Evolutionary conservation across 2,113 vertebrate species (phyloP).

Genomic region (Bagarius yarrelli): DNA sequence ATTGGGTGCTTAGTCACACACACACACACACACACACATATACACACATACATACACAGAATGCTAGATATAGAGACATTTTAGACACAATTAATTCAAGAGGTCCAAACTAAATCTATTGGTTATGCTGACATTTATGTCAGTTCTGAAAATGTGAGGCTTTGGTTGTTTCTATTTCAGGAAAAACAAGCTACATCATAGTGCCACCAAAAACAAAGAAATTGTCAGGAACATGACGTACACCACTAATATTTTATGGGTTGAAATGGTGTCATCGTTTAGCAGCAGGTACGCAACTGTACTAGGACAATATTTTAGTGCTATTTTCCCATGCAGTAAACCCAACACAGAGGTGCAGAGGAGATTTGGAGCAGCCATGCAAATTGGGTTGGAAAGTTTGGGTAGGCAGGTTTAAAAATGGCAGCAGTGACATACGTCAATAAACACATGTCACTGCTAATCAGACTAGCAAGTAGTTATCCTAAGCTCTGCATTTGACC

Average conservation of each 20-base stretch:
- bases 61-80: too few relatives aligned
- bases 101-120: conserved; percentile 13
- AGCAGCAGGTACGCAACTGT: conserved; percentile 2
- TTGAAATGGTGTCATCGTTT: not conserved
- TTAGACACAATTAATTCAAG: not conserved
- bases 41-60: conserved; percentile 1
- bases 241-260: conserved; percentile 1
- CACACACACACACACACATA: conserved; percentile 27
- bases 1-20: conserved; percentile 5
- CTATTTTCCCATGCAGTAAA: conserved; percentile 21
- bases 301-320: not conserved
- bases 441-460: not conserved
- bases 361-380: not conserved
- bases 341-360: not conserved
- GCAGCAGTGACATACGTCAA: not conserved
- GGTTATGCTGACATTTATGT: conserved; percentile 12
- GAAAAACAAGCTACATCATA: not conserved
- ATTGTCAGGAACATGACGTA: not conserved
- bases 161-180: conserved; percentile 29
- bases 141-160: conserved; percentile 28
- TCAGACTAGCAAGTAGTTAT: not conserved
- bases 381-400: not conserved
- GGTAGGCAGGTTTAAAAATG: not conserved
- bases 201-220: not conserved
- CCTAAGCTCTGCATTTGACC: conserved; percentile 4